phyloP scores from a whole-genome alignment of 2,113 vertebrate species.

The Trichomycterus rosablanca region DNA sequence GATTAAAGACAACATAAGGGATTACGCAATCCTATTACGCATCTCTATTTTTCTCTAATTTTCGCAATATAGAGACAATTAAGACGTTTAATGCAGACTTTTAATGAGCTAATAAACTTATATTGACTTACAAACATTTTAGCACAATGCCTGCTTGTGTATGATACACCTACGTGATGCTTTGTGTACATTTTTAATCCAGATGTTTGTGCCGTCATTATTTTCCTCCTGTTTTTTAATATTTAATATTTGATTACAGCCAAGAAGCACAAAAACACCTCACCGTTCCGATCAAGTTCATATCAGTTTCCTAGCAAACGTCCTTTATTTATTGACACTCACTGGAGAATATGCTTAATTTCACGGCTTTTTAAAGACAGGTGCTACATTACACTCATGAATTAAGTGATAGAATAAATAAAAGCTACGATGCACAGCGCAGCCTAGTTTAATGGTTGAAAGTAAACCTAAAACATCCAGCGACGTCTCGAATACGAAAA shows the following conservation, averaged over 20 bases:
- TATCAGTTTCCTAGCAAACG: slow-evolving; percentile 36
- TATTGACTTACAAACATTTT: too few relatives aligned
- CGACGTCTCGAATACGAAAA: too few relatives aligned
- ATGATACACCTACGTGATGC: too few relatives aligned
- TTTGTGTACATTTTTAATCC: slow-evolving; percentile 20
- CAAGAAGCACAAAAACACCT: slow-evolving; percentile 6
- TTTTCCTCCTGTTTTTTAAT: not conserved
- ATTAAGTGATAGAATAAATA: too few relatives aligned
- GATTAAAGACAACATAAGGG: not conserved
- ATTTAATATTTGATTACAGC: slow-evolving; percentile 24
- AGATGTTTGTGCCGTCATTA: slow-evolving; percentile 22
- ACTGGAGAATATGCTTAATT: not conserved
- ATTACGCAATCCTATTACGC: not conserved
- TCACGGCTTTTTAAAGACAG: slow-evolving; percentile 10
- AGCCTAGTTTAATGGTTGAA: too few relatives aligned
- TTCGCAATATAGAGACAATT: too few relatives aligned
- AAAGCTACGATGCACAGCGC: too few relatives aligned
- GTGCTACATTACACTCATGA: too few relatives aligned
- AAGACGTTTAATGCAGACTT: too few relatives aligned
- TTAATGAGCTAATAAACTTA: too few relatives aligned
- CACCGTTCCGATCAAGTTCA: slow-evolving; percentile 20
- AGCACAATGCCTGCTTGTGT: too few relatives aligned
- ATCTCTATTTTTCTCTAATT: slow-evolving; percentile 3
- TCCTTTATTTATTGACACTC: slow-evolving; percentile 26
- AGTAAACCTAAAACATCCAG: too few relatives aligned